A percentile compares a stretch with the other conserved stretches of the same genome.
These are phyloP conservation scores for Deroptyus accipitrinus DNA, from an alignment of 2,113 vertebrate species.

Conservation along the genomic window DNA sequence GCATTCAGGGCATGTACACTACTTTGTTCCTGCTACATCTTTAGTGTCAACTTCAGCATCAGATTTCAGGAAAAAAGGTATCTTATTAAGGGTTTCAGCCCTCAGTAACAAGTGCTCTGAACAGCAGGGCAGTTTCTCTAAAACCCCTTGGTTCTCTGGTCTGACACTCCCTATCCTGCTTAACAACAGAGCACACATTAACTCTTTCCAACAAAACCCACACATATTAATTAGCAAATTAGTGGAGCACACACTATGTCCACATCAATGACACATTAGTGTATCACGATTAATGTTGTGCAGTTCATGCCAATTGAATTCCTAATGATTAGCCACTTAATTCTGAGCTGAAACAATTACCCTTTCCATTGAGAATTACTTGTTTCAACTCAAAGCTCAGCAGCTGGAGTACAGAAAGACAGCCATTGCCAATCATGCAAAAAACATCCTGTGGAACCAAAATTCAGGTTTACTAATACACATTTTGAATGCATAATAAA, in stretches of 20 bases:
- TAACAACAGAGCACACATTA: not conserved
- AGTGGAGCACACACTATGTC: not conserved
- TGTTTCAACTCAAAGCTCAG: not conserved
- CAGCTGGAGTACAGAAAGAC: not conserved
- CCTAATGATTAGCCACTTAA: conserved; percentile 41
- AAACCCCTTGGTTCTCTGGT: not conserved
- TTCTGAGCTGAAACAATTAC: conserved; percentile 32
- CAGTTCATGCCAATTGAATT: conserved; percentile 35
- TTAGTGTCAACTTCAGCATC: not conserved
- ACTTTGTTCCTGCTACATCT: not conserved
- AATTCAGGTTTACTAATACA: not conserved
- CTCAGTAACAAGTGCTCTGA: not conserved
- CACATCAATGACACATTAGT: not conserved
- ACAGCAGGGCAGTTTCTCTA: not conserved
- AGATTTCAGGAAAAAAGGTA: not conserved
- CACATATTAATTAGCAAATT: not conserved
- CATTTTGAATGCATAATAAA: not conserved
- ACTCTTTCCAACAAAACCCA: not conserved
- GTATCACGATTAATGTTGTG: not conserved
- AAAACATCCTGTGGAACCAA: not conserved
- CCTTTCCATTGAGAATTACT: conserved; percentile 5
- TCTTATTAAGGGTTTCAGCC: not conserved
- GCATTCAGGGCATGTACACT: not conserved
- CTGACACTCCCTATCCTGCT: not conserved
- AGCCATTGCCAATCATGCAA: not conserved